A percentile compares a stretch with the other conserved stretches of the same genome.
phyloP scores from a whole-genome alignment of 2,797 vertebrate genomes.

The Acanthurus tractus region DNA sequence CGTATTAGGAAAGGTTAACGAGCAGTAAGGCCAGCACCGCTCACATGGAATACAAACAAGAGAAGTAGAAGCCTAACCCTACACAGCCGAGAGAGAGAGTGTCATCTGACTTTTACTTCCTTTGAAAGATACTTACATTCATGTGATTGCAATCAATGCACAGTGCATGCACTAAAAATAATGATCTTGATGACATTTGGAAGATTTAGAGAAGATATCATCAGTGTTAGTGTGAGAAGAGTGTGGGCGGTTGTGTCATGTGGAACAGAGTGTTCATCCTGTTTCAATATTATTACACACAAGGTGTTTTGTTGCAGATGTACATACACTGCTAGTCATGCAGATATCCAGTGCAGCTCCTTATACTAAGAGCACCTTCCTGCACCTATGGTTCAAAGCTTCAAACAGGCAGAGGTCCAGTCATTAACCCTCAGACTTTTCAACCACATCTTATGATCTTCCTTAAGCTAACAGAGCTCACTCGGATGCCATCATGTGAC shows the following conservation, averaged over 20 bases:
- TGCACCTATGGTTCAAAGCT: neutral
- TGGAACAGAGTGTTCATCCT: neutral
- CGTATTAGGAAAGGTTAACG: conserved; percentile 87
- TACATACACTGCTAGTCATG: neutral
- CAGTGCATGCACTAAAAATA: neutral
- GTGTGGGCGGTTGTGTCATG: neutral
- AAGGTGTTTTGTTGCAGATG: neutral
- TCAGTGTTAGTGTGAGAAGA: neutral
- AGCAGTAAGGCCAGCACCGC: conserved; percentile 72
- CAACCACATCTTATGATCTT: neutral
- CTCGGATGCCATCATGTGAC: too few species aligned
- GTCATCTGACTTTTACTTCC: conserved; percentile 23
- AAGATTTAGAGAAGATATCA: neutral
- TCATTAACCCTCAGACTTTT: neutral
- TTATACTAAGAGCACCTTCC: neutral
- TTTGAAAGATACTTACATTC: conserved; percentile 22
- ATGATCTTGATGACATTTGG: neutral
- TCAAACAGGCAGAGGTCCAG: neutral
- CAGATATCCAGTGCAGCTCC: too few species aligned
- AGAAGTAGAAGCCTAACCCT: conserved; percentile 34
- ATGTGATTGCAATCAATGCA: conserved; percentile 3
- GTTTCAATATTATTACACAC: neutral
- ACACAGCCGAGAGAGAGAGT: conserved; percentile 22
- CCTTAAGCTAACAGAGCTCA: neutral
- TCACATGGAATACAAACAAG: conserved; percentile 77